These are phyloP conservation scores for Coracias cyanogaster DNA, from an alignment of 2,797 vertebrate genomes.

Conservation along the genomic window DNA sequence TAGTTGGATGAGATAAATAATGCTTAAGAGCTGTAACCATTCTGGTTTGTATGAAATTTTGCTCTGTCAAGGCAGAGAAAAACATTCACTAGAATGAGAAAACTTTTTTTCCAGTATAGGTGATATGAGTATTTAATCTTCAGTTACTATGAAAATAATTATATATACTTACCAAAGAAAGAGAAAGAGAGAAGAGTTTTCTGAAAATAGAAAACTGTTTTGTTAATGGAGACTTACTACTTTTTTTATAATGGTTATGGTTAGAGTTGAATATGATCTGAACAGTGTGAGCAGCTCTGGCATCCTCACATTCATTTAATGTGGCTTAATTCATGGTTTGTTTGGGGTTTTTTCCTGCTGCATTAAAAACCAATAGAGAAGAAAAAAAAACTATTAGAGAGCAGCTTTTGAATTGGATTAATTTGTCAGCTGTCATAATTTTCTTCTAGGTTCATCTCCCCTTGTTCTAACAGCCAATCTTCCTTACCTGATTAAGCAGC, in stretches of 20 bases:
- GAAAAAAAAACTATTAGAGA: not conserved
- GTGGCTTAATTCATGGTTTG: not conserved
- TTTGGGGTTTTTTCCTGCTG: not conserved
- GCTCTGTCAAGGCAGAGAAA: not conserved
- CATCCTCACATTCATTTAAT: not conserved
- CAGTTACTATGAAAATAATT: not conserved
- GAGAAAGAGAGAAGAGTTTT: not conserved
- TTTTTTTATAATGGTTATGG: not conserved
- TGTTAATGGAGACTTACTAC: not conserved
- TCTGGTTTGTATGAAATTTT: constrained; percentile 24
- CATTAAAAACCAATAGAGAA: not conserved
- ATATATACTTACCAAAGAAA: not conserved
- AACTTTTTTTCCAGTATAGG: not conserved
- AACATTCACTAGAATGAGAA: not conserved
- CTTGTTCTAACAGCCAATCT: not conserved
- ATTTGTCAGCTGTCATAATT: constrained; percentile 25
- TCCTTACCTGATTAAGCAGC: not conserved
- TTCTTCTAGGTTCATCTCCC: not conserved
- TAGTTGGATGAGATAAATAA: not conserved
- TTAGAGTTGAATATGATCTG: not conserved
- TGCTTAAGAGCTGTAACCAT: not conserved
- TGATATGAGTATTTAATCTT: not conserved
- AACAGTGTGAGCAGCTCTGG: not conserved
- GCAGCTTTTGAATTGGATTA: constrained; percentile 1
- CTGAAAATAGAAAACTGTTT: not conserved